phyloP scores from a whole-genome alignment of 2,888 invertebrate genomes.

The Carcina quercana region DNA sequence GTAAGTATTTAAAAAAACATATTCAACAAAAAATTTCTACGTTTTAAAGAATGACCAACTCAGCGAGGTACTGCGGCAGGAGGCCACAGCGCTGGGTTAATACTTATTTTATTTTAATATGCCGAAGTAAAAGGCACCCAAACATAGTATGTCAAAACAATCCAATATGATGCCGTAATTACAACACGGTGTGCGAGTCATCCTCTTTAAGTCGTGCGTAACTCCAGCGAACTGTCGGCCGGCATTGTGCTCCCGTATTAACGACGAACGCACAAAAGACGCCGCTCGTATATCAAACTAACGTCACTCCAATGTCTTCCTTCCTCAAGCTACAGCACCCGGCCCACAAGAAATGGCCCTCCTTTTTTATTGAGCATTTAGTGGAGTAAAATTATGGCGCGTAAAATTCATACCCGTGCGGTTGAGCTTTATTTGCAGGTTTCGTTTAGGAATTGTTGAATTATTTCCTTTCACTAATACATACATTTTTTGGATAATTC shows the following conservation, averaged over 20 bases:
- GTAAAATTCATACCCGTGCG: conserved; percentile 42
- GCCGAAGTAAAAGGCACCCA: too few species aligned
- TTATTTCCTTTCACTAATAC: too few species aligned
- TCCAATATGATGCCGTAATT: too few species aligned
- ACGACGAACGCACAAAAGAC: conserved; percentile 67
- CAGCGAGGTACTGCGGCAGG: too few species aligned
- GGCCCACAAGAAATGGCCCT: conserved; percentile 52
- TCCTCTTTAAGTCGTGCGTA: conserved; percentile 53
- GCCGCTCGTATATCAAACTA: conserved; percentile 70
- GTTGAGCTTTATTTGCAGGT: conserved; percentile 6
- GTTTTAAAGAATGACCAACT: too few species aligned
- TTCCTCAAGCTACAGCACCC: conserved; percentile 59
- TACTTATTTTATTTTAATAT: too few species aligned
- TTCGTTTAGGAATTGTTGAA: not conserved
- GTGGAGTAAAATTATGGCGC: conserved; percentile 53
- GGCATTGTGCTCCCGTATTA: conserved; percentile 64
- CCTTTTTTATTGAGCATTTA: conserved; percentile 66
- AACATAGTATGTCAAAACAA: too few species aligned
- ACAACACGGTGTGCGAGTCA: conserved; percentile 31
- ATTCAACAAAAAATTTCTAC: too few species aligned
- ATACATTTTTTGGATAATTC: too few species aligned
- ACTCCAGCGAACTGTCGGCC: conserved; percentile 48
- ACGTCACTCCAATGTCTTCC: conserved; percentile 72
- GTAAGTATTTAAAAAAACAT: too few species aligned
- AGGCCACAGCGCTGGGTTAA: too few species aligned